Evolutionary conservation across 1,140 invertebrate species (phyloP).

Genomic region (Thaumetopoea pityocampa): DNA sequence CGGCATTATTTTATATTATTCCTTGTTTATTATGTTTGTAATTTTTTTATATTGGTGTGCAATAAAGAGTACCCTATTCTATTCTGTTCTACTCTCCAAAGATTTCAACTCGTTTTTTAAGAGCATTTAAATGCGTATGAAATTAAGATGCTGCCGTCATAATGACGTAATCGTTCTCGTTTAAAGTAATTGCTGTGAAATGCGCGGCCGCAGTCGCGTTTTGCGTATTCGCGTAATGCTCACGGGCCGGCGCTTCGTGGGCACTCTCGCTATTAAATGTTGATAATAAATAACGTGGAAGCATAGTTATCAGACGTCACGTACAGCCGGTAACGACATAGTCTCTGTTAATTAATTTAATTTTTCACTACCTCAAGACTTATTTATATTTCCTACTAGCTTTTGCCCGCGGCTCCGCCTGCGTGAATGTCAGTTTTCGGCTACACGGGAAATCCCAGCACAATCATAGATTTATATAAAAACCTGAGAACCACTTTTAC

Average conservation of each 20-base stretch:
- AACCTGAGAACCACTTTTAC: too few species aligned
- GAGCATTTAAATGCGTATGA: conserved; percentile 36
- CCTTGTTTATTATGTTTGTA: too few species aligned
- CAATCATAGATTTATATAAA: too few species aligned
- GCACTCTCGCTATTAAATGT: conserved; percentile 39
- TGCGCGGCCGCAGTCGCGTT: conserved; percentile 35
- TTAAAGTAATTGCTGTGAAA: conserved; percentile 54
- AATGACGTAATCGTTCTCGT: conserved; percentile 47
- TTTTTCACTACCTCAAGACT: conserved; percentile 1
- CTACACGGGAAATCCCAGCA: too few species aligned
- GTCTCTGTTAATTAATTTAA: conserved; percentile 25
- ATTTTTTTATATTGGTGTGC: too few species aligned
- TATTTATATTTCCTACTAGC: too few species aligned
- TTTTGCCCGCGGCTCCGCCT: too few species aligned
- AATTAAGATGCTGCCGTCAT: conserved; percentile 45
- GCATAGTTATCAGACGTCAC: conserved; percentile 26
- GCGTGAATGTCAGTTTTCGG: too few species aligned
- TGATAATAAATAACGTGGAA: conserved; percentile 33
- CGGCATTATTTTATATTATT: too few species aligned
- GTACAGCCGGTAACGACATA: conserved; percentile 33
- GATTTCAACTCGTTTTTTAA: conserved; percentile 35
- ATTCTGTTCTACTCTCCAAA: conserved; percentile 33
- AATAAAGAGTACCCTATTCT: too few species aligned
- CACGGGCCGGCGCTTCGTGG: conserved; percentile 30
- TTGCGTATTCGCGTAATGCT: conserved; percentile 50